Evolutionary conservation across 2,113 vertebrate genomes (phyloP), one percentile per base, ranked within the genome.

Genomic region (Lates calcarifer): DNA sequence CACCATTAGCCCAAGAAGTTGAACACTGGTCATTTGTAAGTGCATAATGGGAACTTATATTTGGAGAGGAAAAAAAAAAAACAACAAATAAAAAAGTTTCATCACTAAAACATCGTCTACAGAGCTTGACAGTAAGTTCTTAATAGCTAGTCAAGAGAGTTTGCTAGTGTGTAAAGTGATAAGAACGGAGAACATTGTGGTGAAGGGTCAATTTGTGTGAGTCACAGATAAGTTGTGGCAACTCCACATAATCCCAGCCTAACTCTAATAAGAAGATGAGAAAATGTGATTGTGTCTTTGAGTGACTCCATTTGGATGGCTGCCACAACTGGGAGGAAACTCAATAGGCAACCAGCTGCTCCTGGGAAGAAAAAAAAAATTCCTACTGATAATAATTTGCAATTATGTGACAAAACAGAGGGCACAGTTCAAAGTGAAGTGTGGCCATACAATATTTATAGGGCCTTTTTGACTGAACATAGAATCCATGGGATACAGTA

Each of bases 261-360:
- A 82, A 87, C 84, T 84, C 79, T 84, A 91, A 90, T 90, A 90
- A 87, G 87, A 85, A 90, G 88, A 92, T 92, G 84, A 89, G 87
- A 84, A 87, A 88, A 91, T 67, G 70, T 43, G 91, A 92, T 93
- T 90, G 87, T 88, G 87, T 86, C 89, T 87, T 81, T 62, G 64
- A 84, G 70, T 41, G 64, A 81, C 77, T 81, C 83, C 69, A 69
- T 84, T 90, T 90, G 91, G 86, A 89, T 5, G 81, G 8, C 26
- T 67, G 85, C 83, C 86, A 83, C 73, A 35, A 26, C 51, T 63
- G 33, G 72, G 35, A 66, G 72, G 66, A 82, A 82, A 66, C 63
- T 45, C 31, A 68, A 88, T 87, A 72, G 53, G 79, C 79, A 82
- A 83, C 67, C 74, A 86, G 81, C 80, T 87, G 88, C 84, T 82